Evolutionary conservation across 2,113 vertebrate species (phyloP), one percentile per base, ranked within the genome.

Genomic region (Gymnogyps californianus): DNA sequence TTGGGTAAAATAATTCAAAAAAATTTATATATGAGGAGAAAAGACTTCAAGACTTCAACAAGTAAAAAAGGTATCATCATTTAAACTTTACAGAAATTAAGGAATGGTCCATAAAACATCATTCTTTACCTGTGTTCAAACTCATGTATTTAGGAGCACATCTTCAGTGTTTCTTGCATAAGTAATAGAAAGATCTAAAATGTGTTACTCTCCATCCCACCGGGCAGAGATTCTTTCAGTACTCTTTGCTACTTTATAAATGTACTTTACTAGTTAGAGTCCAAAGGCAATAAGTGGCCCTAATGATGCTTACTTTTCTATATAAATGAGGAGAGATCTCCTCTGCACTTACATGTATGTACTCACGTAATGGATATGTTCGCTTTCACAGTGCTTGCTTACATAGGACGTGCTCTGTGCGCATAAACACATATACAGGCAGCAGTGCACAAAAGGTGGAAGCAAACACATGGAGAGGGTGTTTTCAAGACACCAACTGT

Each of bases 341-440:
- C 13, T 62, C 59, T 91, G 34, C 10, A 7, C 14, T 44, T 36
- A 12, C 2, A 38, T 16, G 14, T 25, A 9, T 12, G 47, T 42
- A 46, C 15, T 16, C 22, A 16, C 1, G 2, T 16, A 20, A 29
- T 7, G 1, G 11, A 8, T 47, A 5, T 31, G 21, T 70, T 89
- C 71, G 31, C 11, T 90, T 69, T 54, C 40, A 21, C 21, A 24
- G 7, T 61, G 59, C 36, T 72, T 83, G 7, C 42, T 86, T 36
- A 13, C 28, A 69, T 36, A 62, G 34, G 34, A 54, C 44, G 16
- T 25, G 10, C 8, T 66, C 40, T 57, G 6, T 40, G 47, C 9
- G 1, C 2, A 0, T 54, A 51, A 55, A 58, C n/a, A 54, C 34
- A 13, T 7, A 16, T 1, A 29, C 3, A 64, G 61, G 38, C 86